phyloP scores from a whole-genome alignment of 2,113 vertebrate genomes.

The Hypanus sabinus region DNA sequence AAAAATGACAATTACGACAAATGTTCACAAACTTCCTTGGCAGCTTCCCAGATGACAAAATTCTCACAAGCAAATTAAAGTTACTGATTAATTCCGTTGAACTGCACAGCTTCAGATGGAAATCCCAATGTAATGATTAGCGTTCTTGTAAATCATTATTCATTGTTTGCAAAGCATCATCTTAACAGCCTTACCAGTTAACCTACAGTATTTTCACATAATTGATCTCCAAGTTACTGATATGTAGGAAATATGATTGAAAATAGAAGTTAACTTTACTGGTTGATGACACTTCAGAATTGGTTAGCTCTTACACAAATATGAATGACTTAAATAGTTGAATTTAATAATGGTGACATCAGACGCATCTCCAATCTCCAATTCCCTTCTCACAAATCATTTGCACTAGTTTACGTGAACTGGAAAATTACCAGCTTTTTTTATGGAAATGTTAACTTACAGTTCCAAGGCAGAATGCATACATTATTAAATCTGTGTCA shows the following conservation, averaged over 20 bases:
- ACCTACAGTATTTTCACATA: neutral
- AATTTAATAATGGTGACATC: no score
- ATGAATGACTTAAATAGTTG: no score
- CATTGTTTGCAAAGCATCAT: slow-evolving; percentile 2
- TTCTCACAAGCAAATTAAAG: neutral
- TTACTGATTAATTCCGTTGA: neutral
- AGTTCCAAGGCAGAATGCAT: no score
- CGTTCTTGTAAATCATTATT: neutral
- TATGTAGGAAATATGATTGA: no score
- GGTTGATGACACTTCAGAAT: no score
- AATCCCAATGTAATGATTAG: neutral
- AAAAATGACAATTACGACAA: neutral
- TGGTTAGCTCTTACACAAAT: no score
- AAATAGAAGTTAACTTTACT: no score
- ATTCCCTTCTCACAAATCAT: neutral
- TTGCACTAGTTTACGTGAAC: neutral
- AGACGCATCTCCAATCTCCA: no score
- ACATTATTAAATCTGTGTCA: neutral
- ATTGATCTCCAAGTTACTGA: neutral
- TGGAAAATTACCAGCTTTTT: neutral
- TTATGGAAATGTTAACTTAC: neutral
- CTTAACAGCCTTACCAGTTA: neutral
- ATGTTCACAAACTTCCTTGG: neutral
- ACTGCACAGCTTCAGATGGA: neutral
- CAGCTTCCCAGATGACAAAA: neutral